Percentiles rank a stretch among this genome's conserved stretches.
Evolutionary conservation across 2,113 vertebrate species (phyloP).

Genomic region (Colossoma macropomum): DNA sequence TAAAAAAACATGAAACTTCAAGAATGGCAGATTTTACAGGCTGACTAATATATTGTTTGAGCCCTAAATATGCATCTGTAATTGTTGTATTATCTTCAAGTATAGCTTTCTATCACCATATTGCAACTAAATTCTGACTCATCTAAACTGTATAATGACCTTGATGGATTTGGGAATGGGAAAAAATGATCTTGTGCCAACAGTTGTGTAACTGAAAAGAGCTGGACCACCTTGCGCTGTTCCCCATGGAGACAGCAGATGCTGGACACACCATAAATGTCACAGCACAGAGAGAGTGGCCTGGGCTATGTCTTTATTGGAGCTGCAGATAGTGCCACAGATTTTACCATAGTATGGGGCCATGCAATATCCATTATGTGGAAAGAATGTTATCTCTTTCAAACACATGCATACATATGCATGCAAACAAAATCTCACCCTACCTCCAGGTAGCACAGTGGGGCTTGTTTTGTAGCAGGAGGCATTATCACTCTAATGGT

Average conservation of each 20-base stretch:
- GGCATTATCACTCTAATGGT: not conserved
- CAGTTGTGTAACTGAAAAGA: not conserved
- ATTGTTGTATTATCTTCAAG: not conserved
- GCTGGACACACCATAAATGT: conserved; percentile 35
- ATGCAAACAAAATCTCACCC: not conserved
- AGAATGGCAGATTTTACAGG: not conserved
- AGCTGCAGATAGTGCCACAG: not conserved
- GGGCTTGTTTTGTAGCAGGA: not conserved
- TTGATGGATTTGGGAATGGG: not conserved
- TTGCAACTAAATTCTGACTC: not conserved
- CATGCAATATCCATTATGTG: not conserved
- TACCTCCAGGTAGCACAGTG: not conserved
- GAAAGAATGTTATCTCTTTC: not conserved
- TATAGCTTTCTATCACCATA: not conserved
- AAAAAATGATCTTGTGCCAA: not conserved
- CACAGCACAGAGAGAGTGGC: conserved; percentile 17
- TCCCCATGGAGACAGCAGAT: conserved; percentile 38
- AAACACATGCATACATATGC: not conserved
- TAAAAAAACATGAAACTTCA: not conserved
- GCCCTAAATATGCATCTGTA: no score
- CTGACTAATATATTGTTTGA: no score
- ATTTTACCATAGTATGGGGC: not conserved
- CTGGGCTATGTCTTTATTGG: conserved; percentile 3
- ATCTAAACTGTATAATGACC: not conserved
- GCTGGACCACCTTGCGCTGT: not conserved